phyloP scores from a whole-genome alignment of 2,797 vertebrate genomes.

The Mus spretus region DNA sequence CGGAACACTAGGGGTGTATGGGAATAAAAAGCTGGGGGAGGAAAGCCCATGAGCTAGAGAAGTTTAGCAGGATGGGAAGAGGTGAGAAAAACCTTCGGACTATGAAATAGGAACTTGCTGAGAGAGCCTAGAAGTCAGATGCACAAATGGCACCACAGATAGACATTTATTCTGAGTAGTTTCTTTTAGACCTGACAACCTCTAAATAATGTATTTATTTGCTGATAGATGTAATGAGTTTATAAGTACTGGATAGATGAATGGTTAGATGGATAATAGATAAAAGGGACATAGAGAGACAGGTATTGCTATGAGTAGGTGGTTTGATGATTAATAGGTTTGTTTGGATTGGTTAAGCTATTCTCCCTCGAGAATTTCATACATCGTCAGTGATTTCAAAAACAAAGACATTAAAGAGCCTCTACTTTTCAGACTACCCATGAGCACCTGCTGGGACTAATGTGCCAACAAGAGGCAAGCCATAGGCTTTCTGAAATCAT shows the following conservation, averaged over 20 bases:
- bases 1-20: background rate
- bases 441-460: background rate
- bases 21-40: background rate
- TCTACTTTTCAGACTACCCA: conserved; percentile 45
- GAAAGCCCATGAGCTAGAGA: background rate
- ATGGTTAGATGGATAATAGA: background rate
- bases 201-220: conserved; percentile 35
- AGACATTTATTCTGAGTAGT: background rate
- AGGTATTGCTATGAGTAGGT: background rate
- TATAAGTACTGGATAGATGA: background rate
- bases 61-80: background rate
- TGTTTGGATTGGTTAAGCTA: conserved; percentile 15
- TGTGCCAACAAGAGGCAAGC: background rate
- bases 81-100: background rate
- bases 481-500: conserved; percentile 30
- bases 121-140: background rate
- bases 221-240: background rate
- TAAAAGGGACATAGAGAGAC: background rate
- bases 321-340: background rate
- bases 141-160: background rate
- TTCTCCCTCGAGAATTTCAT: conserved; percentile 7
- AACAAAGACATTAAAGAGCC: conserved; percentile 1
- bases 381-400: conserved; percentile 22
- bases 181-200: background rate
- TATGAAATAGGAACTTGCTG: no score